Evolutionary conservation across 2,797 vertebrate genomes (phyloP).

Genomic region (Australoheros facetus): DNA sequence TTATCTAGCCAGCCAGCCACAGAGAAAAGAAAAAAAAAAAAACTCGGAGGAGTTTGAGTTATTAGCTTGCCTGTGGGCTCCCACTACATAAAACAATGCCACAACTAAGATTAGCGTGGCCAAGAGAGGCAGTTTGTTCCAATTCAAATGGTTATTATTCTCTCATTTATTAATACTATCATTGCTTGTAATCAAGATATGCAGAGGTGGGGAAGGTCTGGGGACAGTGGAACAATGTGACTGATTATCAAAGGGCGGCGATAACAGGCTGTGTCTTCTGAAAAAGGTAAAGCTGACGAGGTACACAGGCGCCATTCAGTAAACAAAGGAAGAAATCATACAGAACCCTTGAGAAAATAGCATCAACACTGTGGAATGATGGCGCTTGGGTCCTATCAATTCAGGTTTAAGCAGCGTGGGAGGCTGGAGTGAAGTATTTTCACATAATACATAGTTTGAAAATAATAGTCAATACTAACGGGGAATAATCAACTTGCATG

Average conservation of each 20-base stretch:
- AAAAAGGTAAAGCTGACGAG: conserved; percentile 73
- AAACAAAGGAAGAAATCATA: conserved; percentile 81
- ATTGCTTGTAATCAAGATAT: conserved; percentile 76
- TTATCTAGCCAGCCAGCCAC: conserved; percentile 86
- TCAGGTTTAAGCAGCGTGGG: conserved; percentile 68
- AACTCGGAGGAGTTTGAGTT: conserved; percentile 87
- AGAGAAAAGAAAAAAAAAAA: conserved; percentile 58
- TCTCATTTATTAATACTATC: conserved; percentile 81
- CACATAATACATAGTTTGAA: conserved; percentile 69
- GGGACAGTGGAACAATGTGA: conserved; percentile 78
- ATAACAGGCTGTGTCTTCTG: conserved; percentile 76
- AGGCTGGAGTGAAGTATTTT: conserved; percentile 68
- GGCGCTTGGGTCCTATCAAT: conserved; percentile 62
- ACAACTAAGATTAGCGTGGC: conserved; percentile 89
- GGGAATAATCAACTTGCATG: conserved; percentile 58
- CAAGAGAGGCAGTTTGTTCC: conserved; percentile 82
- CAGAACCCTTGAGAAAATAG: conserved; percentile 78
- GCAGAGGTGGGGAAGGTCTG: conserved; percentile 79
- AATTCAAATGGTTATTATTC: conserved; percentile 81
- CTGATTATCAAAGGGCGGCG: conserved; percentile 79
- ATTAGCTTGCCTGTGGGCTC: conserved; percentile 85
- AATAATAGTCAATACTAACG: conserved; percentile 69
- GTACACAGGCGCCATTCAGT: conserved; percentile 75
- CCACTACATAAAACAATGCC: conserved; percentile 87
- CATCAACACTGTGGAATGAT: conserved; percentile 74